Conservation (phyloP, 2,113 vertebrate genomes). For the Pagrus major region DNA sequence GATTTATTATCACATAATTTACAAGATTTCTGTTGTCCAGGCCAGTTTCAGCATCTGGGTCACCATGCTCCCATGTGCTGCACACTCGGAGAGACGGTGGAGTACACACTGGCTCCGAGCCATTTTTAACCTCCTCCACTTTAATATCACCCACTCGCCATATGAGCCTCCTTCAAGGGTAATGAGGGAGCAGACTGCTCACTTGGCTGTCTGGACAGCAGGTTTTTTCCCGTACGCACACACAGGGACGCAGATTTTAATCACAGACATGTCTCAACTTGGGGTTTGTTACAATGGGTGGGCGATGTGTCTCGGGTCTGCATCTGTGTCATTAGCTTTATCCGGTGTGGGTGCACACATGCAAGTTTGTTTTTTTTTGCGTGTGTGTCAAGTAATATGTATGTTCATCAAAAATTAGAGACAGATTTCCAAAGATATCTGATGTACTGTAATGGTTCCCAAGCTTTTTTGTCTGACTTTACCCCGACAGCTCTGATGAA, state of each 20-base stretch:
- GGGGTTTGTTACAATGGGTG: slow-evolving; percentile 55
- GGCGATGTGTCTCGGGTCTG: slow-evolving; percentile 39
- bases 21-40: neutral
- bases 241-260: slow-evolving; percentile 63
- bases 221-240: slow-evolving; percentile 68
- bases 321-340: slow-evolving; percentile 56
- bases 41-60: slow-evolving; percentile 27
- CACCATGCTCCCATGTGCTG: slow-evolving; percentile 12
- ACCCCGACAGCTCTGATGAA: neutral
- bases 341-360: slow-evolving; percentile 53
- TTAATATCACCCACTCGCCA: slow-evolving; percentile 77
- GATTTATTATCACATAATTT: neutral
- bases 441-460: neutral
- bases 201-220: slow-evolving; percentile 76
- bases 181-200: slow-evolving; percentile 68
- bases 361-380: neutral
- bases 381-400: neutral
- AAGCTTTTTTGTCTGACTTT: neutral
- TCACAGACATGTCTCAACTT: slow-evolving; percentile 63
- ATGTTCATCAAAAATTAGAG: neutral
- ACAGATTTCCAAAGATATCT: neutral
- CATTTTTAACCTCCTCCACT: slow-evolving; percentile 63
- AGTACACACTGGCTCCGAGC: slow-evolving; percentile 50
- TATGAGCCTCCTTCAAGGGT: slow-evolving; percentile 70
- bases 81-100: neutral